phyloP scores from a whole-genome alignment of 2,888 invertebrate genomes.

The Hypomecis atomaria region DNA sequence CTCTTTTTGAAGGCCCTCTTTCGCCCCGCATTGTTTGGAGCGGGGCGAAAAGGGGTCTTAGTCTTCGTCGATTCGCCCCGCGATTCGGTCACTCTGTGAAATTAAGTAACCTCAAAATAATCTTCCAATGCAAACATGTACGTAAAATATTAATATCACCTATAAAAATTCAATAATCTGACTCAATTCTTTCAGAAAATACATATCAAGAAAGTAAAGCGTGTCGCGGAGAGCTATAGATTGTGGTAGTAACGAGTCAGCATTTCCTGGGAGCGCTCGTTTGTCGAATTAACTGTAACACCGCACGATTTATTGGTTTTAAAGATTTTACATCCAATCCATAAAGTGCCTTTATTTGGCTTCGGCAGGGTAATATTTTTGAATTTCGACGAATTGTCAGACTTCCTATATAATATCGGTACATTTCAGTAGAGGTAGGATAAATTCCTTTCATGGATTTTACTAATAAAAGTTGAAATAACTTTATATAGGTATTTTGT shows the following conservation, averaged over 20 bases:
- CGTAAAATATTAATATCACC: too few species aligned
- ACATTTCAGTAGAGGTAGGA: neutral
- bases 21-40: too few species aligned
- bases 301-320: slow-evolving; percentile 32
- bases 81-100: too few species aligned
- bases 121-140: too few species aligned
- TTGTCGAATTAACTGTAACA: slow-evolving; percentile 47
- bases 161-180: too few species aligned
- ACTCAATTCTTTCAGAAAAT: slow-evolving; percentile 2
- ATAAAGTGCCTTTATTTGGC: slow-evolving; percentile 34
- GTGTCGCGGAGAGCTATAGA: slow-evolving; percentile 41
- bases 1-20: too few species aligned
- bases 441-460: neutral
- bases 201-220: slow-evolving; percentile 52
- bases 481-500: too few species aligned
- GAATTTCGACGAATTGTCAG: neutral
- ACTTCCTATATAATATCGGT: neutral
- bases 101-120: too few species aligned
- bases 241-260: slow-evolving; percentile 43
- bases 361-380: slow-evolving; percentile 22
- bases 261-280: slow-evolving; percentile 47
- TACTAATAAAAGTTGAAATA: too few species aligned
- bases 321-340: slow-evolving; percentile 40
- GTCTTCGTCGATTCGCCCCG: too few species aligned
- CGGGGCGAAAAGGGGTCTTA: too few species aligned